Percentiles rank a stretch among this genome's conserved stretches.
Conservation (phyloP, 2,113 vertebrate species). For the Myrmecophaga tridactyla region DNA sequence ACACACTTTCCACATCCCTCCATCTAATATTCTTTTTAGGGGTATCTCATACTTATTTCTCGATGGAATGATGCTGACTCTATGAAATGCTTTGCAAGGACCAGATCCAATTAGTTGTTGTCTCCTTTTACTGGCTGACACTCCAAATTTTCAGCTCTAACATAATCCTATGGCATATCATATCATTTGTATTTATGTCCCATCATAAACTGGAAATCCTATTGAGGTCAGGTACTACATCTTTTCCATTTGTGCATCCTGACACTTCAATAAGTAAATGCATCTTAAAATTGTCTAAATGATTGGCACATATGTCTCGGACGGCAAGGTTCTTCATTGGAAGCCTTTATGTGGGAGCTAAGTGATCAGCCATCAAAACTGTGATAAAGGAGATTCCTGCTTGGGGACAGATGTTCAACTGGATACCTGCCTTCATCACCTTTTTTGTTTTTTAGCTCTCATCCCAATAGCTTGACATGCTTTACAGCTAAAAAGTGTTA, state of each 20-base stretch:
- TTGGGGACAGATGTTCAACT: constrained; percentile 42
- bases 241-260: background rate
- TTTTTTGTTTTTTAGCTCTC: background rate
- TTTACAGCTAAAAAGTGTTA: constrained; percentile 53
- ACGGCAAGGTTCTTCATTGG: background rate
- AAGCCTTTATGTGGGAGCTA: background rate
- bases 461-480: constrained; percentile 37
- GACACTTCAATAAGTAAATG: background rate
- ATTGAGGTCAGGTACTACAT: background rate
- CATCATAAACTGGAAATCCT: background rate
- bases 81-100: background rate
- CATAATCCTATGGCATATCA: background rate
- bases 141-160: background rate
- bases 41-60: background rate
- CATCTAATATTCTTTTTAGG: background rate
- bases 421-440: constrained; percentile 38
- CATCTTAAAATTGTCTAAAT: background rate
- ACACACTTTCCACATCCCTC: background rate
- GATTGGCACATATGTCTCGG: background rate
- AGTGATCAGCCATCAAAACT: background rate
- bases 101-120: background rate
- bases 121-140: background rate
- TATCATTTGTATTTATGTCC: background rate
- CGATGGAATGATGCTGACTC: background rate
- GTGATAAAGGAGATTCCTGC: background rate